phyloP scores from a whole-genome alignment of 92 coral and sea anemone genomes.

The Bergia sp. region DNA sequence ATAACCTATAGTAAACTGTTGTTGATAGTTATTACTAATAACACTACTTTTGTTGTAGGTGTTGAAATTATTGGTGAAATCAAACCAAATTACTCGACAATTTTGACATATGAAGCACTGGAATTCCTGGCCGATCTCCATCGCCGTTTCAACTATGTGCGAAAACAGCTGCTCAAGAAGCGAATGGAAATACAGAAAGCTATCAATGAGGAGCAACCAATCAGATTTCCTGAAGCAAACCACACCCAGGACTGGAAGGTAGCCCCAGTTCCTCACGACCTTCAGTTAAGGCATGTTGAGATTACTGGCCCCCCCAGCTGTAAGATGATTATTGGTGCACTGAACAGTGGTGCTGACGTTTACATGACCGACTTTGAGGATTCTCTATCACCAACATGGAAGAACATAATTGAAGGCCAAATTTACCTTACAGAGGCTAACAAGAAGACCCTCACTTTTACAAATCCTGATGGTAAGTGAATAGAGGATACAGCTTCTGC shows the following conservation, averaged over 20 bases:
- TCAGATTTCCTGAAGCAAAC: slow-evolving; percentile 77
- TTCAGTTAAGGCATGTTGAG: slow-evolving; percentile 96
- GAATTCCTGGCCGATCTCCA: slow-evolving; percentile 94
- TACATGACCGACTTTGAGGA: slow-evolving; percentile 99
- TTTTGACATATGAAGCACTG: slow-evolving; percentile 85
- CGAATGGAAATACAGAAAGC: slow-evolving; percentile 78
- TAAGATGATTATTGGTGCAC: slow-evolving; percentile 97
- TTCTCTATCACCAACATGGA: slow-evolving; percentile 94
- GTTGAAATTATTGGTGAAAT: slow-evolving; percentile 86
- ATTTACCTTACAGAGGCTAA: slow-evolving; percentile 88
- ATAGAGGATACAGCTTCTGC: neutral
- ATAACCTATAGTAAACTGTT: no score
- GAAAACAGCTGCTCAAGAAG: slow-evolving; percentile 87
- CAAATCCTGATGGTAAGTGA: slow-evolving; percentile 87
- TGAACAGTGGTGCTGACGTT: slow-evolving; percentile 98
- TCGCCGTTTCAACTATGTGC: slow-evolving; percentile 91
- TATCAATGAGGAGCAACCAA: slow-evolving; percentile 75
- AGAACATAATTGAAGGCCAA: slow-evolving; percentile 92
- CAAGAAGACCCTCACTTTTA: slow-evolving; percentile 78
- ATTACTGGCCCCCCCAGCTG: slow-evolving; percentile 98
- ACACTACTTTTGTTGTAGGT: slow-evolving; percentile 53
- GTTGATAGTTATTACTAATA: no score
- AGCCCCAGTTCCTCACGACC: slow-evolving; percentile 93
- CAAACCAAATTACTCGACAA: slow-evolving; percentile 70
- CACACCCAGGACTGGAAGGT: slow-evolving; percentile 93